Evolutionary conservation across 1,140 invertebrate species (phyloP).

Genomic region (Brachionus angularis): DNA sequence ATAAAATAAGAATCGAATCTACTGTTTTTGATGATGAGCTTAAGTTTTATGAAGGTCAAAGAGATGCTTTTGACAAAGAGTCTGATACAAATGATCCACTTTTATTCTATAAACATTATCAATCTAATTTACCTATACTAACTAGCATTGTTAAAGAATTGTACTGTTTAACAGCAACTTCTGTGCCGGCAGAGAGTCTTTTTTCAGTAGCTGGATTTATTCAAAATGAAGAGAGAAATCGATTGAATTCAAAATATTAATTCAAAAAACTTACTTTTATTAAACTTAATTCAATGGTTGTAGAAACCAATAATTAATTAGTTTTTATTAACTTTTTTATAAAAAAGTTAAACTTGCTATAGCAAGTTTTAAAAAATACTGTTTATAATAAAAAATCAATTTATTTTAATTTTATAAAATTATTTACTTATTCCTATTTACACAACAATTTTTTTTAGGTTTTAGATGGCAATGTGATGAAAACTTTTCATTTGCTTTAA

Average conservation of each 20-base stretch:
- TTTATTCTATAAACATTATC: conserved; percentile 11
- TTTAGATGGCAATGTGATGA: no score
- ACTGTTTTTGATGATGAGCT: conserved; percentile 1
- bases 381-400: no score
- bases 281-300: neutral
- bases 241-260: conserved; percentile 6
- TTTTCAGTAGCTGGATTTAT: neutral
- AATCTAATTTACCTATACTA: conserved; percentile 8
- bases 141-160: conserved; percentile 7
- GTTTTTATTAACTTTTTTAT: neutral
- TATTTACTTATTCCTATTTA: no score
- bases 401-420: no score
- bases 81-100: neutral
- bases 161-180: neutral
- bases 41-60: conserved; percentile 14
- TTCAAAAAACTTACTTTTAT: conserved; percentile 22
- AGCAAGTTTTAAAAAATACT: no score
- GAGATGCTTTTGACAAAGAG: neutral
- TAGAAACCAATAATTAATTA: neutral
- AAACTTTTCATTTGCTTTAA: no score
- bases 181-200: neutral
- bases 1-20: neutral
- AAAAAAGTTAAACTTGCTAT: no score
- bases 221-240: conserved; percentile 3
- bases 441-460: no score